Evolutionary conservation across 2,113 vertebrate species (phyloP).

Genomic region (Colaptes auratus): DNA sequence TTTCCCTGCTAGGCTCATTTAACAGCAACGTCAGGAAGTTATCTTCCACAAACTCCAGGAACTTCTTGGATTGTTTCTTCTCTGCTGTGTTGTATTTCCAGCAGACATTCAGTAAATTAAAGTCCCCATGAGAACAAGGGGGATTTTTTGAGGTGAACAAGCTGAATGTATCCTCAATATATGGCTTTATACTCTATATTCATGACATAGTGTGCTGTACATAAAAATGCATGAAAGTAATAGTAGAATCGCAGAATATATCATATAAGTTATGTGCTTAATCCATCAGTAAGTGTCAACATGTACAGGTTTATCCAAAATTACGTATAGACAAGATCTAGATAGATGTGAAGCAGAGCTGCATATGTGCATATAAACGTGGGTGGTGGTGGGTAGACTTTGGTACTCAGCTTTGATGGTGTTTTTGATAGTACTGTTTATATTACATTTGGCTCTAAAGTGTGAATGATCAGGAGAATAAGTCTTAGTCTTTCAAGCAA

Average conservation of each 20-base stretch:
- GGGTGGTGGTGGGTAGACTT: background rate
- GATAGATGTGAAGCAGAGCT: background rate
- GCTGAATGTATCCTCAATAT: background rate
- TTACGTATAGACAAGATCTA: background rate
- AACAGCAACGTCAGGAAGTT: too few relatives aligned
- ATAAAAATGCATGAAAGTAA: background rate
- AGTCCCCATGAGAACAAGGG: too few relatives aligned
- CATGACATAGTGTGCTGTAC: background rate
- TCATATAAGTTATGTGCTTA: background rate
- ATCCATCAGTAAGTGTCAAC: background rate
- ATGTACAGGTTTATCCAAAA: background rate
- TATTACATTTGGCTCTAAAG: background rate
- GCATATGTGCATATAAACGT: fast-evolving
- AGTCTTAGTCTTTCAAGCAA: constrained; percentile 13
- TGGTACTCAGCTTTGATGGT: background rate
- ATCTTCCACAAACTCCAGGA: too few relatives aligned
- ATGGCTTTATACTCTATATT: background rate
- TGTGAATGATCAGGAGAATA: background rate
- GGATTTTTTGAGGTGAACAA: background rate
- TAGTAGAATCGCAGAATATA: background rate
- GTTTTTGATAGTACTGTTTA: background rate
- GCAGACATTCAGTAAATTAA: too few relatives aligned
- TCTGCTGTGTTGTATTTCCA: too few relatives aligned
- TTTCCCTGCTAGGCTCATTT: too few relatives aligned
- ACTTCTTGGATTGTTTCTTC: too few relatives aligned